Percentiles rank a stretch among this genome's conserved stretches.
These are phyloP conservation scores for Tretioscincus oriximinensis DNA, from an alignment of 2,113 vertebrate species.

Conservation along the genomic window DNA sequence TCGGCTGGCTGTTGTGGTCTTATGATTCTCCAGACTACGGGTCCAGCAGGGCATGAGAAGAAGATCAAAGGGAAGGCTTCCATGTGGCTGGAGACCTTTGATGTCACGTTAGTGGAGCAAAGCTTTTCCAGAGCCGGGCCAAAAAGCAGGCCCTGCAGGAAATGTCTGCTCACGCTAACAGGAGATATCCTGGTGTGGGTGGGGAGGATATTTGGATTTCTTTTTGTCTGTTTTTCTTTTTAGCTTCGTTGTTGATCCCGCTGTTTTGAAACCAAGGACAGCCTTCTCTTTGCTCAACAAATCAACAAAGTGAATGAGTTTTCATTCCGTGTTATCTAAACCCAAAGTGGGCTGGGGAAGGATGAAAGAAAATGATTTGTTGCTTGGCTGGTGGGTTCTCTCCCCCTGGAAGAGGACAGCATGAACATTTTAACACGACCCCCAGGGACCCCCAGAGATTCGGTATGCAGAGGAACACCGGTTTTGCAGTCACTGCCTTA, in stretches of 20 bases:
- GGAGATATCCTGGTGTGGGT: not conserved
- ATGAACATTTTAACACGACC: too few species aligned
- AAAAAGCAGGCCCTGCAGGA: conserved; percentile 32
- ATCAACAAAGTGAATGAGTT: too few species aligned
- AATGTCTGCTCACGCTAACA: not conserved
- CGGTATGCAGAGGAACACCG: too few species aligned
- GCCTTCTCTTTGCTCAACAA: not conserved
- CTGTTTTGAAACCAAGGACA: conserved; percentile 21
- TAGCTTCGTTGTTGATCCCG: not conserved
- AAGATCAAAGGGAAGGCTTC: conserved; percentile 1
- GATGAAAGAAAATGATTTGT: too few species aligned
- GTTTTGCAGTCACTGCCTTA: too few species aligned
- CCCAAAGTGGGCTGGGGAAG: too few species aligned
- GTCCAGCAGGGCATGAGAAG: not conserved
- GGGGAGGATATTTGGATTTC: too few species aligned
- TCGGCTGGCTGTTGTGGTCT: not conserved
- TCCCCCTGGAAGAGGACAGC: too few species aligned
- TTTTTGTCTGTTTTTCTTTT: not conserved
- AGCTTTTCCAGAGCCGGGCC: not conserved
- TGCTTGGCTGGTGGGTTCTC: too few species aligned
- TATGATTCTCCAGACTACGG: not conserved
- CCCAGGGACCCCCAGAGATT: too few species aligned
- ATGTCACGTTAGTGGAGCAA: not conserved
- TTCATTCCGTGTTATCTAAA: too few species aligned
- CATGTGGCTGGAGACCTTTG: not conserved